Percentiles rank a stretch among this genome's conserved stretches.
Evolutionary conservation across 2,113 vertebrate genomes (phyloP).

Genomic region (Anser cygnoides): DNA sequence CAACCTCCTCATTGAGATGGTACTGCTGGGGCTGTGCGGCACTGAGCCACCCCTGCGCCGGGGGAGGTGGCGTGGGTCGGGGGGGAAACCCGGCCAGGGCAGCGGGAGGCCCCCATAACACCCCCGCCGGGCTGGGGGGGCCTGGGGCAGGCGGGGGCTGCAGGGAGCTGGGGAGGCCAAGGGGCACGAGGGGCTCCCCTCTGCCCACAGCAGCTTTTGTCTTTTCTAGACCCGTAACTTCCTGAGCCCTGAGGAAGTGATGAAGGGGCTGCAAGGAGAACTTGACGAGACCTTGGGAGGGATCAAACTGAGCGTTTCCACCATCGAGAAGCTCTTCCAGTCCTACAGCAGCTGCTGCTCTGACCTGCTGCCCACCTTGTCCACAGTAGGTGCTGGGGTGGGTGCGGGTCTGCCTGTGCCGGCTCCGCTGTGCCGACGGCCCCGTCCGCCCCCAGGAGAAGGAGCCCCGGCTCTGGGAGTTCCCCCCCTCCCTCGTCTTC

Average conservation of each 20-base stretch:
- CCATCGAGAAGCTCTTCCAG: conserved; percentile 69
- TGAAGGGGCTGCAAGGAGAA: conserved; percentile 78
- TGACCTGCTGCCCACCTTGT: conserved; percentile 44
- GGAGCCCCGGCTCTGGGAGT: conserved; percentile 68
- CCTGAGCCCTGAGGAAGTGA: conserved; percentile 76
- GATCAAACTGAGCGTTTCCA: conserved; percentile 61
- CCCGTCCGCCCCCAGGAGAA: conserved; percentile 39
- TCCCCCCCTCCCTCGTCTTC: conserved; percentile 73
- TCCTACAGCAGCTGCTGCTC: conserved; percentile 70
- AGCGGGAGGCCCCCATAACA: fast-evolving
- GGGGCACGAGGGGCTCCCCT: background rate
- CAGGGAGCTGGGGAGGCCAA: background rate
- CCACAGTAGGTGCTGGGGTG: conserved; percentile 49
- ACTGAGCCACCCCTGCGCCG: fast-evolving
- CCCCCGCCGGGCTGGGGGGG: fast-evolving
- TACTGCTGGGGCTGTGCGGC: conserved; percentile 19
- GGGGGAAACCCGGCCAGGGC: fast-evolving
- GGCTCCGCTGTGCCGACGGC: background rate
- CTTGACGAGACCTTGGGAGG: conserved; percentile 47
- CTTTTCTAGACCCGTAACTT: conserved; percentile 71
- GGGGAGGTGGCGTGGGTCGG: background rate
- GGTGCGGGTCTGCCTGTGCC: fast-evolving
- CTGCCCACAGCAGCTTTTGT: background rate
- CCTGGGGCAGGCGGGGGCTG: background rate
- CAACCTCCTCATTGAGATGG: conserved; percentile 81